Conservation (phyloP, 2,113 vertebrate species). For the Accipiter virgatus region DNA sequence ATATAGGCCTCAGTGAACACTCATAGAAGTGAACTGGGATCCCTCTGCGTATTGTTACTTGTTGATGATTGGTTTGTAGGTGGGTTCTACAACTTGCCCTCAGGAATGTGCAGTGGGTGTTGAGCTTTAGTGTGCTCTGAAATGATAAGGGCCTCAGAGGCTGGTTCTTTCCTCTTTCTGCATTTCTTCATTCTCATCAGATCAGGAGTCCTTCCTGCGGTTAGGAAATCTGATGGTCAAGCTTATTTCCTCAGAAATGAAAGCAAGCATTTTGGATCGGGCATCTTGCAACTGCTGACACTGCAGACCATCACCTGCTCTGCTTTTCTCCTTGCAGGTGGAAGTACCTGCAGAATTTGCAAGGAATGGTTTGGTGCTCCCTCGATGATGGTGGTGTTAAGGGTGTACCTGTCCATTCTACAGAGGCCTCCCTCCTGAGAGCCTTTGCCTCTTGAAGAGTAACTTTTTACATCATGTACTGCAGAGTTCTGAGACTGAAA, state of each 20-base stretch:
- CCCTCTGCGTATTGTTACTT: not conserved
- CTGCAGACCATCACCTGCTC: not conserved
- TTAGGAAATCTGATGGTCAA: not conserved
- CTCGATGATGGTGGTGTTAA: not conserved
- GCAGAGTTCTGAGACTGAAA: not conserved
- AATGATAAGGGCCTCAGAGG: not conserved
- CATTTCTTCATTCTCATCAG: not conserved
- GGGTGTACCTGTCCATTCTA: not conserved
- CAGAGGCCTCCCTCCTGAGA: not conserved
- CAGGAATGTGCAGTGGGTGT: not conserved
- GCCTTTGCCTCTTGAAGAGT: not conserved
- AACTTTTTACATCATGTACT: not conserved
- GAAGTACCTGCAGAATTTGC: not conserved
- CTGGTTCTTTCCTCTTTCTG: not conserved
- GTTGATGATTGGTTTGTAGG: not conserved
- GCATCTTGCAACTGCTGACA: not conserved
- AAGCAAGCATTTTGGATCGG: not conserved
- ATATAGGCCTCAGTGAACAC: not conserved
- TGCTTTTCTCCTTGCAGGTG: not conserved
- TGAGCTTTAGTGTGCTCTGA: not conserved
- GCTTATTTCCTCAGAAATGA: not conserved
- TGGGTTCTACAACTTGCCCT: not conserved
- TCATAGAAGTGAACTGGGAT: not conserved
- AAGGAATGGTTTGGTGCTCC: not conserved
- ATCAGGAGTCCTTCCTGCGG: not conserved